phyloP scores from a whole-genome alignment of 2,888 invertebrate genomes.

The Embidobia sp. region DNA sequence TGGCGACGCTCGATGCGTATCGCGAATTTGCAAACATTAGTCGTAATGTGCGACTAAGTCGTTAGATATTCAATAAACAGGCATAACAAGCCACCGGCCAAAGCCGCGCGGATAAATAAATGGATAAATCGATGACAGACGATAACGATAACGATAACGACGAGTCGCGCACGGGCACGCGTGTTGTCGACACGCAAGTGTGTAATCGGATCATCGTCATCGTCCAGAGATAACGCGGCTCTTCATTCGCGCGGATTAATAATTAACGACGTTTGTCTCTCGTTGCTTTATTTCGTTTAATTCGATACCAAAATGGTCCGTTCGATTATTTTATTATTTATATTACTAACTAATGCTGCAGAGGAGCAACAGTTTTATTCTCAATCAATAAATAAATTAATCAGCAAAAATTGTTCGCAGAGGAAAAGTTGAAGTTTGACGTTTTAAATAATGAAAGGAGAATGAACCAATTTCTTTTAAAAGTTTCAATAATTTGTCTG shows the following conservation, averaged over 20 bases:
- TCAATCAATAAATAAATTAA: too few relatives aligned
- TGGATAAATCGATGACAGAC: slow-evolving; percentile 61
- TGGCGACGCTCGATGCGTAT: slow-evolving; percentile 24
- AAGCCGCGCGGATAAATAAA: slow-evolving; percentile 46
- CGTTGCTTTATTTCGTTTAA: too few relatives aligned
- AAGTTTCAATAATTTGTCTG: too few relatives aligned
- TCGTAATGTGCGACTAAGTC: slow-evolving; percentile 23
- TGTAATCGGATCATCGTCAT: slow-evolving; percentile 50
- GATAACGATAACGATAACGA: slow-evolving; percentile 59
- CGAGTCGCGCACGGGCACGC: slow-evolving; percentile 36
- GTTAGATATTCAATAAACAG: slow-evolving; percentile 46
- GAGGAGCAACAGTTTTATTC: too few relatives aligned
- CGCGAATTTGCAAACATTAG: slow-evolving; percentile 13
- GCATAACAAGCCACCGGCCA: slow-evolving; percentile 49
- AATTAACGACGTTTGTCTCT: too few relatives aligned
- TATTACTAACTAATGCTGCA: too few relatives aligned
- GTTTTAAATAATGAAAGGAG: too few relatives aligned
- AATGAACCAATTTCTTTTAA: too few relatives aligned
- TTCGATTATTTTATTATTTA: too few relatives aligned
- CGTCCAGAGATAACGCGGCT: slow-evolving; percentile 40
- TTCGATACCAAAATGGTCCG: too few relatives aligned
- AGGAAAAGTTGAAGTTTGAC: too few relatives aligned
- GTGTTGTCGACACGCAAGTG: slow-evolving; percentile 36
- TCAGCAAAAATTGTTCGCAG: too few relatives aligned
- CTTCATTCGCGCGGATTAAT: slow-evolving; percentile 42